Evolutionary conservation across 2,113 vertebrate species (phyloP), one percentile per base, ranked within the genome.

Genomic region (Oncorhynchus nerka): DNA sequence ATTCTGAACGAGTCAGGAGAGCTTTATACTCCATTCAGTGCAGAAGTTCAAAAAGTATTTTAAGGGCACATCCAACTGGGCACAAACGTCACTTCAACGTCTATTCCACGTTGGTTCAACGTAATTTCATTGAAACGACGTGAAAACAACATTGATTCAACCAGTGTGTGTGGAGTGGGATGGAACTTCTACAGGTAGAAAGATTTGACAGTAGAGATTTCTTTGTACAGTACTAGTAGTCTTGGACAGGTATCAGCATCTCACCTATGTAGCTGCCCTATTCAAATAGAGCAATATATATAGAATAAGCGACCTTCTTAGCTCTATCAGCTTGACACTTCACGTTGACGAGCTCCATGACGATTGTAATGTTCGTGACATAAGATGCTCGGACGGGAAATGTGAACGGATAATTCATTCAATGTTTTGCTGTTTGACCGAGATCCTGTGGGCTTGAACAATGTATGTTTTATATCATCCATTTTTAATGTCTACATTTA

Each of bases 21-120:
- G 77, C 70, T 86, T 84, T 85, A 87, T 85, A 72, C 80, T 81
- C 68, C 70, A 68, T 78, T 59, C 70, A 74, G 49, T 19, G 55
- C 39, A 48, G 67, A 75, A 80, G 83, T 86, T 83, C 62, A 73
- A 69, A 20, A 69, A 69, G 77, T 87, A 82, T 78, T 77, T 73
- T 75, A 19, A 78, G 84, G 77, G 28, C 73, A 77, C 24, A 45
- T 45, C 39, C 39, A 2, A 3, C 9, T 3, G 39, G 39, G 9
- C 39, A 66, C 8, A 22, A 24, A 13, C 6, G 9, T 68, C 39
- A 12, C 9, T 45, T 45, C 39, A 45, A 12, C 3, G 39, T 45
- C 8, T 45, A 45, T 45, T 45, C 9, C 8, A 45, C 9, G 2
- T 45, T 45, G 39, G 39, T 11, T 45, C 2, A 45, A 45, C 1